These are phyloP conservation scores for Pangasius macronema DNA, from an alignment of 2,797 vertebrate genomes.

Conservation along the genomic window DNA sequence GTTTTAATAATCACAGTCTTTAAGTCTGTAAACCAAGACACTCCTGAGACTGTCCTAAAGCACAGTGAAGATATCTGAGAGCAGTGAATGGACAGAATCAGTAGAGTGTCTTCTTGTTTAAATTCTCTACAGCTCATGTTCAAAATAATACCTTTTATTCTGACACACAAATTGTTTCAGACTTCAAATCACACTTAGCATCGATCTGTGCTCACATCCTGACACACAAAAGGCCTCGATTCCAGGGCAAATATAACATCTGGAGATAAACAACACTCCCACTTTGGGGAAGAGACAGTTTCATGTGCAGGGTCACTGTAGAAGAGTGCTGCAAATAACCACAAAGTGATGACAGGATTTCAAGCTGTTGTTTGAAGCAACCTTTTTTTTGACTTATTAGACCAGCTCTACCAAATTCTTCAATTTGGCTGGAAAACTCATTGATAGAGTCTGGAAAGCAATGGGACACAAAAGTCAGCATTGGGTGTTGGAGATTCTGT, in stretches of 20 bases:
- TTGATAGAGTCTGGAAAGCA: not conserved
- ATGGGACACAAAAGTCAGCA: not conserved
- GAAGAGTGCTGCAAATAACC: conserved; percentile 1
- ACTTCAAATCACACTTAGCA: conserved; percentile 4
- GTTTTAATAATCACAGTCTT: not conserved
- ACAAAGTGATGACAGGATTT: not conserved
- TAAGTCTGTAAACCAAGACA: not conserved
- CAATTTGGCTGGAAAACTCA: not conserved
- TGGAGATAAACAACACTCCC: not conserved
- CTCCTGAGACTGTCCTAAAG: not conserved
- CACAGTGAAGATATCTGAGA: not conserved
- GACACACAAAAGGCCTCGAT: not conserved
- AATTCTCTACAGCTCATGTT: not conserved
- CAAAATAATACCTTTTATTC: not conserved
- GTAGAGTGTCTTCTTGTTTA: not conserved
- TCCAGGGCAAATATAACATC: not conserved
- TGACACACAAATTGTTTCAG: not conserved
- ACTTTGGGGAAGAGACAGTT: not conserved
- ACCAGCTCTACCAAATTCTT: not conserved
- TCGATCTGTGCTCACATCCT: not conserved
- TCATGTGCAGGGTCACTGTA: not conserved
- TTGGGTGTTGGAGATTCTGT: not conserved
- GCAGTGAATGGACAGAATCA: not conserved
- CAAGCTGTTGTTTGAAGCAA: not conserved
- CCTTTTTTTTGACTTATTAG: not conserved